phyloP scores from a whole-genome alignment of 2,888 invertebrate species.

The Lepidochrysops patricia region DNA sequence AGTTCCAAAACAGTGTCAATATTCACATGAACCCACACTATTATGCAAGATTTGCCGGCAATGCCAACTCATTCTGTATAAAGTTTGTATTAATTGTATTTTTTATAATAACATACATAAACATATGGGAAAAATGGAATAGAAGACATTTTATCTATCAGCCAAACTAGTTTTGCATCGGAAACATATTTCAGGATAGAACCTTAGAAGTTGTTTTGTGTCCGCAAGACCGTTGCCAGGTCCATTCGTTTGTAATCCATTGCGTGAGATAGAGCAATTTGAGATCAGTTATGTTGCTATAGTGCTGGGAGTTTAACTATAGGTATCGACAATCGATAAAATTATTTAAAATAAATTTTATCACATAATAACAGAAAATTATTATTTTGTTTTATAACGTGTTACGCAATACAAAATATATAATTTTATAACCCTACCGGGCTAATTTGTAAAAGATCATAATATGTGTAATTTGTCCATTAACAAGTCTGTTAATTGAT shows the following conservation, averaged over 20 bases:
- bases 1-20: slow-evolving; percentile 1
- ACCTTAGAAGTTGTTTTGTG: slow-evolving; percentile 9
- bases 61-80: neutral
- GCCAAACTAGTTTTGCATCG: neutral
- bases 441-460: neutral
- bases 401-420: too few species aligned
- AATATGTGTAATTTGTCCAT: neutral
- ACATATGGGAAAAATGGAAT: neutral
- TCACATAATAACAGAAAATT: neutral
- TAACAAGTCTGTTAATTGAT: too few species aligned
- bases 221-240: slow-evolving; percentile 27
- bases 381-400: neutral
- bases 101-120: neutral
- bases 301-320: neutral
- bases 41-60: neutral
- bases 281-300: slow-evolving; percentile 26
- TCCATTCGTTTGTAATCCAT: slow-evolving; percentile 30
- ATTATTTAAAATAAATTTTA: neutral
- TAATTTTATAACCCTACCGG: too few species aligned
- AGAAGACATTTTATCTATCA: neutral
- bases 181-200: neutral
- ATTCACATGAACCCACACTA: slow-evolving; percentile 2
- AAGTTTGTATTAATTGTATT: neutral
- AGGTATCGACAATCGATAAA: neutral
- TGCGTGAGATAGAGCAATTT: slow-evolving; percentile 47